A percentile compares a stretch with the other conserved stretches of the same genome.
These are phyloP conservation scores for Zosterops hypoxanthus DNA, from an alignment of 2,113 vertebrate species.

Conservation along the genomic window DNA sequence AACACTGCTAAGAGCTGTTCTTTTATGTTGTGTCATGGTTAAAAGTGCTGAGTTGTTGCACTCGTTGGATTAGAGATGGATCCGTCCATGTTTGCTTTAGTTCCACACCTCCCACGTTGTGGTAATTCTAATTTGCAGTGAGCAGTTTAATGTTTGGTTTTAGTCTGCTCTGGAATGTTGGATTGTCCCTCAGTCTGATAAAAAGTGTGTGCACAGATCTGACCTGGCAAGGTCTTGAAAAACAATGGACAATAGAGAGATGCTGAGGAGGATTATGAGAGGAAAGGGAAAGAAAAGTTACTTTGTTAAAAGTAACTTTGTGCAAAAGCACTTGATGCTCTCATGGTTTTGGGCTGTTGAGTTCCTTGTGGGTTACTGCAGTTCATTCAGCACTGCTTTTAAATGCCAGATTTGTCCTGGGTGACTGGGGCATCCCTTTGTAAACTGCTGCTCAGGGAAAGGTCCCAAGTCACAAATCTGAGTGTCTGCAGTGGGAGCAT, in stretches of 20 bases:
- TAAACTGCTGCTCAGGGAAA: neutral
- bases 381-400: constrained; percentile 47
- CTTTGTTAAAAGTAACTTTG: neutral
- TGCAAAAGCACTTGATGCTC: neutral
- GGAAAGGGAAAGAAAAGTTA: neutral
- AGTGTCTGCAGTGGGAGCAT: neutral
- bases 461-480: neutral
- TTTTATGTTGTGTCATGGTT: neutral
- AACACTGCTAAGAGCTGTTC: neutral
- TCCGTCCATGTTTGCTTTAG: neutral
- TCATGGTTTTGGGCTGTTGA: neutral
- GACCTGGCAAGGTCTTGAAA: neutral
- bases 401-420: neutral
- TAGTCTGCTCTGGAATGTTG: neutral
- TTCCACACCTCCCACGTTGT: neutral
- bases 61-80: neutral
- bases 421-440: neutral
- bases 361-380: neutral
- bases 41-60: neutral
- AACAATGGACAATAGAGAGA: neutral
- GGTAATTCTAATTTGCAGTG: neutral
- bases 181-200: neutral
- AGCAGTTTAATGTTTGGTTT: neutral
- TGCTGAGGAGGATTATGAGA: neutral
- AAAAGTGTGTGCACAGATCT: neutral